Evolutionary conservation across 2,113 vertebrate genomes (phyloP).

Genomic region (Plecturocebus donacophilus): DNA sequence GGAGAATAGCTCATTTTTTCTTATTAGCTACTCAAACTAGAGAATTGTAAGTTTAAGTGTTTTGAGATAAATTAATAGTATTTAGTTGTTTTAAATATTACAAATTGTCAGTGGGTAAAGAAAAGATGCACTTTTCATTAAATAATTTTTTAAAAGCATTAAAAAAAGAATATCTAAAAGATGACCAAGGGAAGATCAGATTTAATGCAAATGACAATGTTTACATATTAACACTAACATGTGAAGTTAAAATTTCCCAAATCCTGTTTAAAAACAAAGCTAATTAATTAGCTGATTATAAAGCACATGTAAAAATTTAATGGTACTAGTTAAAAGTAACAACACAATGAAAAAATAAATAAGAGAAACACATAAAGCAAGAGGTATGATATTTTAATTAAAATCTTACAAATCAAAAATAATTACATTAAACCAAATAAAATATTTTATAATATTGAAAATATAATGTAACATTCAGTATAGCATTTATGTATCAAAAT

Average conservation of each 20-base stretch:
- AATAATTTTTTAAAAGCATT: background rate
- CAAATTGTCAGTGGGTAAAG: background rate
- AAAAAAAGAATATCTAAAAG: background rate
- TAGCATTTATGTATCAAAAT: background rate
- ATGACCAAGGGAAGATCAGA: background rate
- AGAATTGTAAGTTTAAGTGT: background rate
- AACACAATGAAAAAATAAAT: background rate
- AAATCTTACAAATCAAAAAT: background rate
- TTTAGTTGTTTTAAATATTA: background rate
- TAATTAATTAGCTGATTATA: background rate
- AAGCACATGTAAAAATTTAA: background rate
- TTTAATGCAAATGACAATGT: background rate
- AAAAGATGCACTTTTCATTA: background rate
- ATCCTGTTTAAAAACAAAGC: background rate
- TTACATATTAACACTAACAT: background rate
- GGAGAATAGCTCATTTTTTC: background rate
- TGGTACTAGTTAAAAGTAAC: background rate
- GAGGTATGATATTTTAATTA: background rate
- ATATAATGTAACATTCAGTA: background rate
- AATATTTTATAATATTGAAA: background rate
- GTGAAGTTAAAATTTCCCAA: background rate
- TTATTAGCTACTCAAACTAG: background rate
- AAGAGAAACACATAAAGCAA: background rate
- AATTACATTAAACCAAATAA: background rate
- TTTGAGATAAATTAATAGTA: background rate